Evolutionary conservation across 2,888 invertebrate genomes (phyloP).

Genomic region (Drosophila anomelani): DNA sequence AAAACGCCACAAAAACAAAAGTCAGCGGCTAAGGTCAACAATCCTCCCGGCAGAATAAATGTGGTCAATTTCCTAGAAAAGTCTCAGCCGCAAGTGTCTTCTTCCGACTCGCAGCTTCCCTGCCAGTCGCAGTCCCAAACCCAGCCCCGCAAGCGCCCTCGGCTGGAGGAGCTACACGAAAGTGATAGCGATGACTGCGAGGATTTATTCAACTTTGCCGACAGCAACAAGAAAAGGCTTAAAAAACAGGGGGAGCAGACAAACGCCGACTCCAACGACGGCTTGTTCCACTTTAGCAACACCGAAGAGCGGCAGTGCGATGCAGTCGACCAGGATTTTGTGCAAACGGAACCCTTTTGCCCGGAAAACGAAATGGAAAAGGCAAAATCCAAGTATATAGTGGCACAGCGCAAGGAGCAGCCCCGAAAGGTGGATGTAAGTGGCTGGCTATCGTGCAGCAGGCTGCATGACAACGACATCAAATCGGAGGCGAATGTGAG

Average conservation of each 20-base stretch:
- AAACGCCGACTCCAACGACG: conserved; percentile 50
- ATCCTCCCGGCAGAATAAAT: conserved; percentile 28
- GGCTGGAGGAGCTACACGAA: conserved; percentile 72
- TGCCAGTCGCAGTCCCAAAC: conserved; percentile 13
- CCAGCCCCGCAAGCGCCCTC: conserved; percentile 65
- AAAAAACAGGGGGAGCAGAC: background rate
- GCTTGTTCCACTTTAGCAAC: conserved; percentile 63
- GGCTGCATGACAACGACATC: conserved; percentile 57
- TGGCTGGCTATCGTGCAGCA: conserved; percentile 81
- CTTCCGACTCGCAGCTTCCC: background rate
- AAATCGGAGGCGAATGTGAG: conserved; percentile 47
- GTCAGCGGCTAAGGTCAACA: conserved; percentile 11
- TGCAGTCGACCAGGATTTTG: conserved; percentile 43
- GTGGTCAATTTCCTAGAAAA: conserved; percentile 72
- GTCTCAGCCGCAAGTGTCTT: conserved; percentile 49
- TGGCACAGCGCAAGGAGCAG: conserved; percentile 60
- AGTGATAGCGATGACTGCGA: conserved; percentile 78
- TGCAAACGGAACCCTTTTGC: conserved; percentile 60
- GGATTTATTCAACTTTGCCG: conserved; percentile 78
- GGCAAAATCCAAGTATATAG: conserved; percentile 53
- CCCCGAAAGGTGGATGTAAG: conserved; percentile 63
- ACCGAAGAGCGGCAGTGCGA: background rate
- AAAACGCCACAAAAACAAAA: conserved; percentile 2
- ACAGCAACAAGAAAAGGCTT: conserved; percentile 47
- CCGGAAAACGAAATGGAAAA: conserved; percentile 10